A percentile compares a stretch with the other conserved stretches of the same genome.
These are phyloP conservation scores for Xenopus borealis DNA, from an alignment of 2,113 vertebrate species.

Conservation along the genomic window DNA sequence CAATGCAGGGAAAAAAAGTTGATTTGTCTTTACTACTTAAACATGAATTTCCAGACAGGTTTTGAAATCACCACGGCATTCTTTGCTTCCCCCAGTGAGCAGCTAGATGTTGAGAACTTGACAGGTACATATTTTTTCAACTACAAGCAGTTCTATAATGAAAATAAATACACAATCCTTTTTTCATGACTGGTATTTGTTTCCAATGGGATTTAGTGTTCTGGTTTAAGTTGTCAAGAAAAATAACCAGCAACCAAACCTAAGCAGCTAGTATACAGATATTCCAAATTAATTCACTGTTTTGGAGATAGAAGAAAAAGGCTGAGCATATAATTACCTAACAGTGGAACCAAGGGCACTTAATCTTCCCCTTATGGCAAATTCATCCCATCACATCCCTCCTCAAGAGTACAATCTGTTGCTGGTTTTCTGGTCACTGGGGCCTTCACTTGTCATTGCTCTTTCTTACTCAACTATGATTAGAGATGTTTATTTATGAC, in stretches of 20 bases:
- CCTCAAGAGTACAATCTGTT: slow-evolving; percentile 76
- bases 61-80: slow-evolving; percentile 84
- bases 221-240: slow-evolving; percentile 88
- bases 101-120: slow-evolving; percentile 82
- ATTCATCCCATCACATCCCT: slow-evolving; percentile 73
- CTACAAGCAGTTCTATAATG: slow-evolving; percentile 82
- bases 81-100: slow-evolving; percentile 80
- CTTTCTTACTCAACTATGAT: slow-evolving; percentile 77
- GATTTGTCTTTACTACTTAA: slow-evolving; percentile 80
- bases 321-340: slow-evolving; percentile 93
- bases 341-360: slow-evolving; percentile 79
- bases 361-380: slow-evolving; percentile 90
- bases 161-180: slow-evolving; percentile 90
- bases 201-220: slow-evolving; percentile 90
- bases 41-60: slow-evolving; percentile 87
- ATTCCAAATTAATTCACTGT: slow-evolving; percentile 76
- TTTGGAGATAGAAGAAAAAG: slow-evolving; percentile 62
- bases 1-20: slow-evolving; percentile 68
- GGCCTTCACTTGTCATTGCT: slow-evolving; percentile 81
- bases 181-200: slow-evolving; percentile 77
- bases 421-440: slow-evolving; percentile 77
- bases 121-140: slow-evolving; percentile 93
- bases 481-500: slow-evolving; percentile 72
- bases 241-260: slow-evolving; percentile 94
- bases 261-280: slow-evolving; percentile 72